Percentiles rank a stretch among this genome's conserved stretches.
phyloP scores from a whole-genome alignment of 2,888 invertebrate genomes.

The Eumerus sabulonum region DNA sequence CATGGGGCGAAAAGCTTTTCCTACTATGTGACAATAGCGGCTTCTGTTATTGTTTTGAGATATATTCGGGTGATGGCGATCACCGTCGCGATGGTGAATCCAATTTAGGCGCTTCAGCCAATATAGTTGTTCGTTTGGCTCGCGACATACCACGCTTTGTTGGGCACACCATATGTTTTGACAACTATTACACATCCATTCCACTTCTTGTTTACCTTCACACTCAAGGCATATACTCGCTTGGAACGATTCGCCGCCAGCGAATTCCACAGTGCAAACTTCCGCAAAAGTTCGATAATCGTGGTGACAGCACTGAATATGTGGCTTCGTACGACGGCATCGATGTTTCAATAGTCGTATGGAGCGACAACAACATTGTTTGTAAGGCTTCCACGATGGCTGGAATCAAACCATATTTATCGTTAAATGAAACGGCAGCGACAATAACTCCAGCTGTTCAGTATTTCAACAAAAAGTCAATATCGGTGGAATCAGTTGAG shows the following conservation, averaged over 20 bases:
- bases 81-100: constrained; percentile 8
- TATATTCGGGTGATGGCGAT: constrained; percentile 10
- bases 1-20: constrained; percentile 13
- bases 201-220: constrained; percentile 5
- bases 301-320: constrained; percentile 35
- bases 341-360: constrained; percentile 44
- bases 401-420: too few species aligned
- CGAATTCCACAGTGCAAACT: constrained; percentile 47
- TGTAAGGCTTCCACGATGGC: constrained; percentile 34
- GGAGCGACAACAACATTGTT: constrained; percentile 53
- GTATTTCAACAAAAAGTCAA: too few species aligned
- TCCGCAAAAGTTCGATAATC: constrained; percentile 38
- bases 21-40: constrained; percentile 6
- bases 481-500: constrained; percentile 33
- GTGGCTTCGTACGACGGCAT: constrained; percentile 38
- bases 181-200: constrained; percentile 6
- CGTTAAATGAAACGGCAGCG: constrained; percentile 8
- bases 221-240: constrained; percentile 7
- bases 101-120: constrained; percentile 12
- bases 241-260: constrained; percentile 49
- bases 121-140: constrained; percentile 9
- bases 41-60: constrained; percentile 11
- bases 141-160: constrained; percentile 7
- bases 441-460: constrained; percentile 30
- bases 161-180: constrained; percentile 12